A percentile compares a stretch with the other conserved stretches of the same genome.
Evolutionary conservation across 2,888 invertebrate genomes (phyloP).

Genomic region (Cheilosia grossa): DNA sequence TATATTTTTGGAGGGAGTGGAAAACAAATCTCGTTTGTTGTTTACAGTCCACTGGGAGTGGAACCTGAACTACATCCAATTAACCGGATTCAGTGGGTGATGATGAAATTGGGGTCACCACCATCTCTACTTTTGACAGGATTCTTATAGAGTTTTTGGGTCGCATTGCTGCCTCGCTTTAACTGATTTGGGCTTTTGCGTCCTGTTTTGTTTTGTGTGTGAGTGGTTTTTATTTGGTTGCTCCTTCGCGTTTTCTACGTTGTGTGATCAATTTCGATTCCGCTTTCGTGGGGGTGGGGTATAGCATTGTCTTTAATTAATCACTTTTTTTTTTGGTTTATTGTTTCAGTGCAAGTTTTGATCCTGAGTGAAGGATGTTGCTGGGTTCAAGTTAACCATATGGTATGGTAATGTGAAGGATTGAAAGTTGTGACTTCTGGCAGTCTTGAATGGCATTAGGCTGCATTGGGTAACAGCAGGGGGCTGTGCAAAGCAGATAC

Average conservation of each 20-base stretch:
- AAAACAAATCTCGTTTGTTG: constrained; percentile 45
- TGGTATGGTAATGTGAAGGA: too few species aligned
- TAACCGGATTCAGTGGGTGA: constrained; percentile 67
- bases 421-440: too few species aligned
- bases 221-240: constrained; percentile 1
- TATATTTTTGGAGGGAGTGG: neutral
- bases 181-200: constrained; percentile 61
- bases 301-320: constrained; percentile 69
- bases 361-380: neutral
- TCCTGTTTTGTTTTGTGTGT: constrained; percentile 13
- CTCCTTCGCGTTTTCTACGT: constrained; percentile 16
- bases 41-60: constrained; percentile 70
- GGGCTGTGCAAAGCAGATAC: too few species aligned
- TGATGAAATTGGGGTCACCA: constrained; percentile 72
- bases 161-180: constrained; percentile 35
- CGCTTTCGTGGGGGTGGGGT: constrained; percentile 1
- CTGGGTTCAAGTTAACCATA: neutral
- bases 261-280: constrained; percentile 46
- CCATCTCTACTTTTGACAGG: constrained; percentile 60
- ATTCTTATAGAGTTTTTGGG: constrained; percentile 52
- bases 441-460: too few species aligned
- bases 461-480: too few species aligned
- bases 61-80: constrained; percentile 68
- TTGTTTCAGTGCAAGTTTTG: constrained; percentile 33
- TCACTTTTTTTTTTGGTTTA: constrained; percentile 44